These are phyloP conservation scores for Mythimna lalbum DNA, from an alignment of 2,888 invertebrate species.

Conservation along the genomic window DNA sequence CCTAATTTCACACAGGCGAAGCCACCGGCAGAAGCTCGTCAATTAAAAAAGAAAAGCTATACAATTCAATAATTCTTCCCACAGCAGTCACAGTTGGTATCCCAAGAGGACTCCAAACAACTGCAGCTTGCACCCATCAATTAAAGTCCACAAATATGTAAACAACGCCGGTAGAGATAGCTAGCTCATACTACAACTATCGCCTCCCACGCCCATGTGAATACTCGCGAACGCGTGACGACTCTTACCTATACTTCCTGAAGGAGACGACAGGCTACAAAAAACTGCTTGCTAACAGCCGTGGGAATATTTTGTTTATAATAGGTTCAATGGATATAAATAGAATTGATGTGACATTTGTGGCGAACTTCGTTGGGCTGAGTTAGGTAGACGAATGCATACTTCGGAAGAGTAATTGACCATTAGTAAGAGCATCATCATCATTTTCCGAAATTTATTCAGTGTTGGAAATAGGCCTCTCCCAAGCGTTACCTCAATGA, in stretches of 20 bases:
- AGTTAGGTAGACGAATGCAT: neutral
- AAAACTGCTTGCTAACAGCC: constrained; percentile 43
- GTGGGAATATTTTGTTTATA: constrained; percentile 47
- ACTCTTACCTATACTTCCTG: constrained; percentile 66
- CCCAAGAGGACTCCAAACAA: constrained; percentile 14
- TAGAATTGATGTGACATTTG: constrained; percentile 1
- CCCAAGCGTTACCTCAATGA: too few species aligned
- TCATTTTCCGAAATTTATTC: too few species aligned
- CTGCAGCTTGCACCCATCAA: constrained; percentile 31
- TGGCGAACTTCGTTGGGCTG: neutral
- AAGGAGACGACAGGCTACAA: constrained; percentile 56
- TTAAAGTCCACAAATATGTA: constrained; percentile 56
- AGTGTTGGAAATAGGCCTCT: too few species aligned
- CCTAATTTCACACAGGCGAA: too few species aligned
- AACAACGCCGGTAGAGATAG: constrained; percentile 40
- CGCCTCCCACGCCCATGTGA: constrained; percentile 66
- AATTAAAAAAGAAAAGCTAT: neutral
- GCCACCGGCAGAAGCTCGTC: too few species aligned
- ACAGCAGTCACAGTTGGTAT: constrained; percentile 44
- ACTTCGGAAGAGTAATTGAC: neutral
- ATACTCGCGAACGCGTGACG: constrained; percentile 65
- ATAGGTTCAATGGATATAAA: constrained; percentile 8
- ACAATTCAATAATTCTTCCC: constrained; percentile 27
- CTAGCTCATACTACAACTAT: constrained; percentile 19
- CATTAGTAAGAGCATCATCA: neutral